Evolutionary conservation across 2,888 invertebrate species (phyloP).

Genomic region (Trypoxylon attenuatum): DNA sequence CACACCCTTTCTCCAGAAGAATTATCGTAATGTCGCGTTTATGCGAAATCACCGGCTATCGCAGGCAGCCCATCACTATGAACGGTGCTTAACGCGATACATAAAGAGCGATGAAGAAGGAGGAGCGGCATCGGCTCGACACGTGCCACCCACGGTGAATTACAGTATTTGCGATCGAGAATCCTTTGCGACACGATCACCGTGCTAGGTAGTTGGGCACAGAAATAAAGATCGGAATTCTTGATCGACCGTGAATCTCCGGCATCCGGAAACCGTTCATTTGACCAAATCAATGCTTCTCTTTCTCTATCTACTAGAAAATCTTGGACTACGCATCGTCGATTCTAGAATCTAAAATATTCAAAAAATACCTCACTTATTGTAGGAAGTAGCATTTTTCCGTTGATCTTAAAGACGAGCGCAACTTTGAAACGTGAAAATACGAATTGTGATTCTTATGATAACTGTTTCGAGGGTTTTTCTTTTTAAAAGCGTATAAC

Average conservation of each 20-base stretch:
- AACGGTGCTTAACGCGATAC: slow-evolving; percentile 33
- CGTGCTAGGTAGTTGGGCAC: slow-evolving; percentile 20
- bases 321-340: no score
- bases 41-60: not conserved
- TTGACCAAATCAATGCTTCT: slow-evolving; percentile 28
- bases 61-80: slow-evolving; percentile 24
- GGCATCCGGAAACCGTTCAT: slow-evolving; percentile 30
- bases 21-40: slow-evolving; percentile 17
- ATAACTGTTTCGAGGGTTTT: no score
- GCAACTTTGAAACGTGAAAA: no score
- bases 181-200: slow-evolving; percentile 48
- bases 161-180: slow-evolving; percentile 55
- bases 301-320: slow-evolving; percentile 18
- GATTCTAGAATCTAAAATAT: no score
- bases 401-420: no score
- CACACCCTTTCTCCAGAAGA: no score
- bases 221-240: slow-evolving; percentile 31
- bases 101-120: slow-evolving; percentile 35
- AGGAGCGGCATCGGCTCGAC: slow-evolving; percentile 34
- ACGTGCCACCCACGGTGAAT: slow-evolving; percentile 63
- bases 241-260: slow-evolving; percentile 9
- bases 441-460: no score
- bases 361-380: no score
- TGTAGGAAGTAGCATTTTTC: no score
- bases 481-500: no score